phyloP scores from a whole-genome alignment of 2,113 vertebrate species.

The Atlantisia rogersi region DNA sequence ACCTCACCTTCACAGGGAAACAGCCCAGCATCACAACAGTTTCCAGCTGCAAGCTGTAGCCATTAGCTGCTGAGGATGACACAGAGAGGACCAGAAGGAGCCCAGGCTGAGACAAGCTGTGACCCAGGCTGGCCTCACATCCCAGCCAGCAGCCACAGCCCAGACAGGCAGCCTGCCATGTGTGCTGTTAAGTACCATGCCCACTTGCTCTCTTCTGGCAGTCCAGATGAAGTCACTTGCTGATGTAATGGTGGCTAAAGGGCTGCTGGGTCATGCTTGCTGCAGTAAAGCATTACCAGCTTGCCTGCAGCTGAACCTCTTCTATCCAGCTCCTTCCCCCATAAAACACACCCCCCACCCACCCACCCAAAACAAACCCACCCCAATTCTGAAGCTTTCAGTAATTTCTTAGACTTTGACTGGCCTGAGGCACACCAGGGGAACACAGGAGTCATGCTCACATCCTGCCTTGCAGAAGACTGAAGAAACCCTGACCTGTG shows the following conservation, averaged over 20 bases:
- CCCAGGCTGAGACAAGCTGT: background rate
- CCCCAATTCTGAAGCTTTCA: background rate
- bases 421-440: background rate
- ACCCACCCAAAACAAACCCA: too few relatives aligned
- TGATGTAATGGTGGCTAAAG: background rate
- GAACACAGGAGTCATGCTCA: rapidly evolving
- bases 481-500: background rate
- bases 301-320: background rate
- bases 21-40: background rate
- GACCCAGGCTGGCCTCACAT: background rate
- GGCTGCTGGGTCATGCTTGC: background rate
- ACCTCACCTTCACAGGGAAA: background rate
- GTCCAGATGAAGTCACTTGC: background rate
- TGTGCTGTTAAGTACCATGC: rapidly evolving
- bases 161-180: background rate
- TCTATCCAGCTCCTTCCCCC: background rate
- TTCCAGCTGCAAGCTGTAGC: rapidly evolving
- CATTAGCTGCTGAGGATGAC: background rate
- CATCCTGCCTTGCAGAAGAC: background rate
- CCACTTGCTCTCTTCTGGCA: background rate
- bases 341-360: background rate
- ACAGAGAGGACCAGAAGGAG: background rate
- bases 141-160: background rate
- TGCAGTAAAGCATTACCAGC: rapidly evolving
- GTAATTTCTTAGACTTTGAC: rapidly evolving